Evolutionary conservation across 2,113 vertebrate genomes (phyloP), one percentile per base, ranked within the genome.

Genomic region (Laticauda laticaudata): DNA sequence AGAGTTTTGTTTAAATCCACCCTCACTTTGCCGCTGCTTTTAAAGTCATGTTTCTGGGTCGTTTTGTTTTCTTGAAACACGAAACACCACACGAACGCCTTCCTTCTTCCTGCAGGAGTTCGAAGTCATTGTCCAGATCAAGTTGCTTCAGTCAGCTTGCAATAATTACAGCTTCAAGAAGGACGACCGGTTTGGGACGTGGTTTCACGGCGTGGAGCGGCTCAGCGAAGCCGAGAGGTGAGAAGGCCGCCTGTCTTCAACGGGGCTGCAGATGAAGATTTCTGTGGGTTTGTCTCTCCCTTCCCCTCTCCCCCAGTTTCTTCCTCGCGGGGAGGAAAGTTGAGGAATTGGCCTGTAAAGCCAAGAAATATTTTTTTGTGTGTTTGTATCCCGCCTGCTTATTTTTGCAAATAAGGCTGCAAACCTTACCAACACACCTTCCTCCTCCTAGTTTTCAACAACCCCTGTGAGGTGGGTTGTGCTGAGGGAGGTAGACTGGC

Each of bases 41-140:
- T 18, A 75, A 34, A 8, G 64, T 34, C n/a, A 7, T 0, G n/a
- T n/a, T 15, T 75, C n/a, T 15, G n/a, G 2, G 24, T 3, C 10
- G 26, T 1, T 59, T 64, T 29, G 3, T n/a, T 14, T n/a, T 34
- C 4, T 20, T 34, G 18, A 18, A 34, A 75, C 64, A 1, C 39
- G 2, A 85, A 21, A 43, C 39, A 1, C 20, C 43, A 43, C 20
- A 9, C 7, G 0, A 21, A 43, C 97, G 54, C 94, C 0, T 9
- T 34, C 51, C 92, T 2, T 0, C 90, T 89, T 34, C 87, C 55
- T 88, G 18, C 97, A 99, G 99, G 99, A 99, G 90, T 99, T 99
- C 0, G 99, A 99, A 95, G 99, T 99, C 92, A 99, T 99, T 0
- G 99, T 99, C 2, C 99, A 99, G 97, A 99, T 99, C 97, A 99